Evolutionary conservation across 1,140 invertebrate genomes (phyloP).

Genomic region (Brevipalpus yothersi): DNA sequence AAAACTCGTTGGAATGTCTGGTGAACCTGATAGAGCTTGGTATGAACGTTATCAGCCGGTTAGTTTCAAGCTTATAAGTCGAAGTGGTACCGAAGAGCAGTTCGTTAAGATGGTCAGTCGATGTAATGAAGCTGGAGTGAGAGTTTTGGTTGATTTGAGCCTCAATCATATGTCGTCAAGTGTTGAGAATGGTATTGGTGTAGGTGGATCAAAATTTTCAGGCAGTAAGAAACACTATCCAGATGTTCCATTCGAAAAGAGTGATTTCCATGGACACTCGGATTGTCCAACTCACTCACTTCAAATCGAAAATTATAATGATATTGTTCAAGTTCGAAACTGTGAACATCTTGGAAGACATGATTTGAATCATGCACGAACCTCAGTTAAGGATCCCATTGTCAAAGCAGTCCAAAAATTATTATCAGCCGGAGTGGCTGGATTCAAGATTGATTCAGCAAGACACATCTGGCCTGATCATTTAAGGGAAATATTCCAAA

Average conservation of each 20-base stretch:
- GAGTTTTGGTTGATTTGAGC: constrained; percentile 59
- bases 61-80: constrained; percentile 46
- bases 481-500: constrained; percentile 31
- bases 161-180: constrained; percentile 62
- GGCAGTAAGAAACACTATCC: constrained; percentile 18
- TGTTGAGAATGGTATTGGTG: constrained; percentile 28
- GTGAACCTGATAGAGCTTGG: constrained; percentile 31
- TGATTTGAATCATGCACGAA: constrained; percentile 38
- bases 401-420: constrained; percentile 39
- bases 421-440: constrained; percentile 45
- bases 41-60: constrained; percentile 67
- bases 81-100: constrained; percentile 42
- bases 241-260: constrained; percentile 24
- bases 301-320: constrained; percentile 15
- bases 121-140: constrained; percentile 44
- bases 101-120: constrained; percentile 42
- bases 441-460: constrained; percentile 41
- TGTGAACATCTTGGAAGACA: constrained; percentile 42
- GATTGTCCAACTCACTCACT: constrained; percentile 16
- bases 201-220: constrained; percentile 30
- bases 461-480: constrained; percentile 63
- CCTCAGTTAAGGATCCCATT: constrained; percentile 39
- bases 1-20: background rate
- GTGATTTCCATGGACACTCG: constrained; percentile 17
- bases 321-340: constrained; percentile 28